Base-by-base conservation (phyloP, 2,797 vertebrate genomes). In the Leptodactylus fallax region DNA sequence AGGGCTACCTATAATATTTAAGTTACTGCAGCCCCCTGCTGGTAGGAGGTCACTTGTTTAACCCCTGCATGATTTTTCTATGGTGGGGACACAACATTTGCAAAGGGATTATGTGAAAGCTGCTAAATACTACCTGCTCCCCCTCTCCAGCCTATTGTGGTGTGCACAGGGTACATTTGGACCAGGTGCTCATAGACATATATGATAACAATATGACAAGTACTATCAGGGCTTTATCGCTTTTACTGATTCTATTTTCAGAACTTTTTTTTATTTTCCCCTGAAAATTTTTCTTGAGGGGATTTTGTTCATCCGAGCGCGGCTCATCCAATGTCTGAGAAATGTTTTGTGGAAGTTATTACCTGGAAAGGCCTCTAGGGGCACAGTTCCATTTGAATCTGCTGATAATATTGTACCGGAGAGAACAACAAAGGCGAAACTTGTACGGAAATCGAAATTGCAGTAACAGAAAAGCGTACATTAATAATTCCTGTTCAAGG, bases 331-430 rank as follows among this genome's bases (percentile, higher is more conserved):
- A 58, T 16, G 53, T 27, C 21, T 77, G 49, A 14, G 74, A 77
- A 49, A 78, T 78, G 51, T 56, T 79, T 60, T 79, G 53, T 36
- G 55, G 56, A 79, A 56, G 51, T 36, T 79, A 79, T 56, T 80
- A 51, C 71, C 71, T n/a, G 16, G 21, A 80, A 60, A 60, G 10
- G 78, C 55, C 56, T 21, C 55, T 79, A n/a, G 55, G 27, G 27
- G 55, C 56, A n/a, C 13, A 17, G 56, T 36, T 79, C 56, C 27
- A 53, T 79, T 13, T 45, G 55, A 60, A 36, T 60, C 78, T 21
- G 56, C 51, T 19, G 56, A 79, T 79, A 13, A 79, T 19, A 60
- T 60, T 60, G 27, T 36, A 45, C 78, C 56, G 4, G 16, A 11
- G 78, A 79, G 55, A 45, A 61, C 55, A 79, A 61, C 71, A 74